These are phyloP conservation scores for Cryptoprocta ferox DNA, from an alignment of 2,797 vertebrate genomes.

Conservation along the genomic window DNA sequence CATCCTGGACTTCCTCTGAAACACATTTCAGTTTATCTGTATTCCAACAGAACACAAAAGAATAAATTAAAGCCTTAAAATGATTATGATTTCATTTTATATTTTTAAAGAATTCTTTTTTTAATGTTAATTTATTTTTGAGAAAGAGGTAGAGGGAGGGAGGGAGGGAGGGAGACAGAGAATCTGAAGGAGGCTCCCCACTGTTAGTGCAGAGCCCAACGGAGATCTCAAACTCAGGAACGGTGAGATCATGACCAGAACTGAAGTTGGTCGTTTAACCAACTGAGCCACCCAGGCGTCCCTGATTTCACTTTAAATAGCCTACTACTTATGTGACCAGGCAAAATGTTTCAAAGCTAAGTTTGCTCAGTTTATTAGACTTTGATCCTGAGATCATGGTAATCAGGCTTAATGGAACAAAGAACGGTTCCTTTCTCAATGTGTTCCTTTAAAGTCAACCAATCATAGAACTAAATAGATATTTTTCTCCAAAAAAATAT, in stretches of 20 bases:
- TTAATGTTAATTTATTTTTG: too few relatives aligned
- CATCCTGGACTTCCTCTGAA: background rate
- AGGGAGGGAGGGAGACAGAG: too few relatives aligned
- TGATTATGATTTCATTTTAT: constrained; percentile 8
- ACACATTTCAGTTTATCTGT: background rate
- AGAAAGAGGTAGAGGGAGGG: too few relatives aligned
- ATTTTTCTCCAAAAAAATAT: background rate
- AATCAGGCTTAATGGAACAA: background rate
- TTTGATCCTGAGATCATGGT: background rate
- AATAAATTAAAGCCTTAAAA: constrained; percentile 2
- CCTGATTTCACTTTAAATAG: background rate
- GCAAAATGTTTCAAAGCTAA: constrained; percentile 38
- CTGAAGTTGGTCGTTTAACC: too few relatives aligned
- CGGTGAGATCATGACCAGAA: too few relatives aligned
- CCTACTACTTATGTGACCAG: background rate
- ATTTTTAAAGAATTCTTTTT: too few relatives aligned
- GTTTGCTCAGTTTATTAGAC: constrained; percentile 23
- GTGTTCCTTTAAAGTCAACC: background rate
- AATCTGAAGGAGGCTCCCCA: too few relatives aligned
- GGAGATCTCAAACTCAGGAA: too few relatives aligned
- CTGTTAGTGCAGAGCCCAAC: too few relatives aligned
- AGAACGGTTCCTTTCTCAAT: background rate
- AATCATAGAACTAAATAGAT: background rate
- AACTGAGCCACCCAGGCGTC: too few relatives aligned
- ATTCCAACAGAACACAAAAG: background rate